Evolutionary conservation across 2,113 vertebrate genomes (phyloP).

Genomic region (Lycaon pictus): DNA sequence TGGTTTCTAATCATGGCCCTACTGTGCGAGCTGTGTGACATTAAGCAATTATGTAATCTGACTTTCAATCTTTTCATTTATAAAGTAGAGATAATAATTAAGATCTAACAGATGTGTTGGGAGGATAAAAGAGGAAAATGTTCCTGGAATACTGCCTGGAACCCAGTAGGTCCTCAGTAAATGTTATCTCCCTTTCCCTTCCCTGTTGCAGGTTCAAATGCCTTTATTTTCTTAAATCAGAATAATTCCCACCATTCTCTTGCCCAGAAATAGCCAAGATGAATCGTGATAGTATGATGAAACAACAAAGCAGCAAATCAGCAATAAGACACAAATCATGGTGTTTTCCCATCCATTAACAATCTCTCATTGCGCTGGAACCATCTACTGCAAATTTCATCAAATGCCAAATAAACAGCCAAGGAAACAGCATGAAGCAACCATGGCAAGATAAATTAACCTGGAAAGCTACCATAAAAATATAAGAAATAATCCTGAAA

Average conservation of each 20-base stretch:
- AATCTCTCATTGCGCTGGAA: conserved; percentile 27
- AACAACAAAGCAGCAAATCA: conserved; percentile 53
- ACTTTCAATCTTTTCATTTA: conserved; percentile 50
- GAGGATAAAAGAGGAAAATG: conserved; percentile 25
- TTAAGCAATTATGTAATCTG: background rate
- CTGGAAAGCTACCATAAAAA: conserved; percentile 38
- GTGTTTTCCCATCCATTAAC: background rate
- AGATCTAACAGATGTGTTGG: background rate
- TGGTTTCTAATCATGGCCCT: background rate
- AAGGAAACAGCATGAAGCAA: conserved; percentile 26
- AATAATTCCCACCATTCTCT: conserved; percentile 26
- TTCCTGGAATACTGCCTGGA: background rate
- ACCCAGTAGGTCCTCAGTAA: background rate
- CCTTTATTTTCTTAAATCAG: conserved; percentile 32
- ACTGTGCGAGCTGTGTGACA: background rate
- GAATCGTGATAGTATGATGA: background rate
- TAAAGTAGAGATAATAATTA: conserved; percentile 38
- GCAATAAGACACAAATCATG: conserved; percentile 6
- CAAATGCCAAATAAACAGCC: conserved; percentile 36
- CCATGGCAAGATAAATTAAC: conserved; percentile 1
- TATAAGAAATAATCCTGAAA: background rate
- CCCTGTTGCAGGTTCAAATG: conserved; percentile 12
- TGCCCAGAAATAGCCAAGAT: background rate
- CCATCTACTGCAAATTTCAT: background rate
- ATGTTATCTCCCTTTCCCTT: background rate